A percentile compares a stretch with the other conserved stretches of the same genome.
Evolutionary conservation across 2,888 invertebrate genomes (phyloP).

Genomic region (Hecatera dysodea): DNA sequence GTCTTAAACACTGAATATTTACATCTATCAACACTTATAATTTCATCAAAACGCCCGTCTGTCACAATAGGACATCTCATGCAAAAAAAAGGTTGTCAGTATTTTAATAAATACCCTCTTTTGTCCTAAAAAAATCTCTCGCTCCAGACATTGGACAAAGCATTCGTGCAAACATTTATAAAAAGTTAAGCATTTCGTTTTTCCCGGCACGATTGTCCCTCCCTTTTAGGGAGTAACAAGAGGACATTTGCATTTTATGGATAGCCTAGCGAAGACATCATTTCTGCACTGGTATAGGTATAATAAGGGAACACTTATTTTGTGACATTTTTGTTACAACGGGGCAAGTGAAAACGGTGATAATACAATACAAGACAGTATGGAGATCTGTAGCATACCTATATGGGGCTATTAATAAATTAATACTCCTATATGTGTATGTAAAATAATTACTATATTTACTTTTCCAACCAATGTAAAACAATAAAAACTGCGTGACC

Average conservation of each 20-base stretch:
- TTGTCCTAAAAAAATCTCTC: constrained; percentile 81
- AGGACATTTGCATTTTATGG: constrained; percentile 79
- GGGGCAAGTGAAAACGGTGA: neutral
- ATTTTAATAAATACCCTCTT: constrained; percentile 84
- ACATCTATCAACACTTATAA: constrained; percentile 51
- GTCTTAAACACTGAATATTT: neutral
- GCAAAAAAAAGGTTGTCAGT: constrained; percentile 78
- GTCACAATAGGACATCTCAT: constrained; percentile 58
- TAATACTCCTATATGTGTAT: neutral
- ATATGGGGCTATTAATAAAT: constrained; percentile 15
- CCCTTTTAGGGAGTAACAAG: constrained; percentile 70
- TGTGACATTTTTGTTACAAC: constrained; percentile 1
- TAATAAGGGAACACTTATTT: constrained; percentile 48
- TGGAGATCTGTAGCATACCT: neutral
- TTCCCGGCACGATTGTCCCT: constrained; percentile 70
- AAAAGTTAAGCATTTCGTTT: constrained; percentile 81
- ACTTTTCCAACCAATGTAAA: constrained; percentile 35
- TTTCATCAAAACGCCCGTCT: constrained; percentile 63
- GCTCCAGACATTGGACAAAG: constrained; percentile 81
- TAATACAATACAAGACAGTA: neutral
- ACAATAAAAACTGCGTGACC: constrained; percentile 6
- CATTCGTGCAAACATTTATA: constrained; percentile 83
- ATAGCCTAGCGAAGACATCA: constrained; percentile 65
- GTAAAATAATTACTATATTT: constrained; percentile 3
- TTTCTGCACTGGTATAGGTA: constrained; percentile 59